phyloP scores from a whole-genome alignment of 2,797 vertebrate species.

The Numenius phaeopus region DNA sequence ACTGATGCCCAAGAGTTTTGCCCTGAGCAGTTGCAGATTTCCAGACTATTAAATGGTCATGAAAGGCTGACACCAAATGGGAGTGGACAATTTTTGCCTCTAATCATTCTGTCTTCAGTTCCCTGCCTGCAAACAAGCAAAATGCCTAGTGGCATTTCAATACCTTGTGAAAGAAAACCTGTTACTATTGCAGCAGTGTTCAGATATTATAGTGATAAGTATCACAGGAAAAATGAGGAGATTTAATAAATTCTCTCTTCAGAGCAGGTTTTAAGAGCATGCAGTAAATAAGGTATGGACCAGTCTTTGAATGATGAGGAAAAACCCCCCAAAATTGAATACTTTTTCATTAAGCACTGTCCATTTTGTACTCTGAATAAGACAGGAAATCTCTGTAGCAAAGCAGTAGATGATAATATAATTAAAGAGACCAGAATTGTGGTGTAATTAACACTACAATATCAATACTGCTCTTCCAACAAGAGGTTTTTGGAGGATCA shows the following conservation, averaged over 20 bases:
- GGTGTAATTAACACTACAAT: neutral
- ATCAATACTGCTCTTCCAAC: fast-evolving
- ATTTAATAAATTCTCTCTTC: neutral
- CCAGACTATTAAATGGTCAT: neutral
- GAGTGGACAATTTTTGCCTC: neutral
- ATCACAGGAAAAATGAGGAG: neutral
- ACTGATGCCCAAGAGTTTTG: neutral
- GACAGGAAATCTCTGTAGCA: neutral
- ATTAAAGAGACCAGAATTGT: neutral
- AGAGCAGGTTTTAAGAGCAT: neutral
- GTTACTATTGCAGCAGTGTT: neutral
- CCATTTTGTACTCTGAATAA: neutral
- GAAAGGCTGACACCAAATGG: neutral
- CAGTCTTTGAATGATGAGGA: neutral
- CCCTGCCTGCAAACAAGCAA: neutral
- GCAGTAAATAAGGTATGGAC: neutral
- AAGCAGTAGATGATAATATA: neutral
- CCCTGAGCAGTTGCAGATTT: neutral
- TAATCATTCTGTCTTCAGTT: neutral
- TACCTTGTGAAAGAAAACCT: neutral
- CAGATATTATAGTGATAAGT: neutral
- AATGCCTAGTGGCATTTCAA: neutral
- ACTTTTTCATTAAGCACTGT: neutral
- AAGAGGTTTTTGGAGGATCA: fast-evolving
- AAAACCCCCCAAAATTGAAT: neutral